Conservation (phyloP, 2,113 vertebrate species). For the Gnathonemus echidnorhynchus region DNA sequence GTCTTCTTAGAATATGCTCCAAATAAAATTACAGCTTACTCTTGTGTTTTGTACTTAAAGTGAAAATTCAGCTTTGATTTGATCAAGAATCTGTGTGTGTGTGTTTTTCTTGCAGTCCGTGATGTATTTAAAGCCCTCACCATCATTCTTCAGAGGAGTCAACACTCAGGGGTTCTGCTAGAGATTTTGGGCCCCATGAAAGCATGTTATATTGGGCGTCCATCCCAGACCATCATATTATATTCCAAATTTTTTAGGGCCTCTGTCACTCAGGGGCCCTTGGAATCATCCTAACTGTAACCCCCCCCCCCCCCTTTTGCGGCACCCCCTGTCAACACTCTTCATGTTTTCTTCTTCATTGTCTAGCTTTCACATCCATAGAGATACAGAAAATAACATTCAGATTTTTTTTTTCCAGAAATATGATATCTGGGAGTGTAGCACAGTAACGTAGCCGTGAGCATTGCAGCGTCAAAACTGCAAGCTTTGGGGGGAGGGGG, state of each 20-base stretch:
- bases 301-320: no score
- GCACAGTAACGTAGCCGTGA: not conserved
- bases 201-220: not conserved
- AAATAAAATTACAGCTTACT: not conserved
- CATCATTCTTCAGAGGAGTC: not conserved
- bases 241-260: not conserved
- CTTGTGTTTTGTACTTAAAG: not conserved
- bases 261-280: no score
- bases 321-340: not conserved
- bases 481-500: not conserved
- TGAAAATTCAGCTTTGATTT: not conserved
- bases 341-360: not conserved
- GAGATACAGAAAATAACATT: not conserved
- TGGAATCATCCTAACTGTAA: no score
- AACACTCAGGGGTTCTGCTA: not conserved
- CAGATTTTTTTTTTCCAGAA: not conserved
- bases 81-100: not conserved
- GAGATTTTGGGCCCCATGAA: not conserved
- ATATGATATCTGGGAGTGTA: not conserved
- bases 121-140: not conserved
- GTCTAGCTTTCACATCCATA: not conserved
- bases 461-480: not conserved
- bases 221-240: not conserved
- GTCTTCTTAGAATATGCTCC: not conserved
- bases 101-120: not conserved